Percentiles rank a stretch among this genome's conserved stretches.
Conservation (phyloP, 1,140 invertebrate genomes). For the roundworm (Caenorhabditis elegans) region WBcel235 BX284606.5:286001-286500, state of each 20-base stretch:
- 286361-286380: no score
- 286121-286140: constrained; percentile 79
- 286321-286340: no score
- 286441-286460: no score
- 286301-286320: constrained; percentile 24
- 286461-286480: no score
- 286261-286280: constrained; percentile 35
- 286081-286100: constrained; percentile 94
- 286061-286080: constrained; percentile 97
- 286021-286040: constrained; percentile 24
- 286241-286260: constrained; percentile 47
- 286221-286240: constrained; percentile 51
- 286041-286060: constrained; percentile 83
- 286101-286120: constrained; percentile 95
- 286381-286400: no score
- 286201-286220: constrained; percentile 67
- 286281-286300: constrained; percentile 46
- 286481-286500: no score
- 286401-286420: no score
- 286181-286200: constrained; percentile 80
- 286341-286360: no score
- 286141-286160: constrained; percentile 73
- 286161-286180: constrained; percentile 85
- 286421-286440: no score
- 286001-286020: no score